A percentile compares a stretch with the other conserved stretches of the same genome.
phyloP scores from a whole-genome alignment of 2,888 invertebrate species.

The Bruchidius siliquastri region DNA sequence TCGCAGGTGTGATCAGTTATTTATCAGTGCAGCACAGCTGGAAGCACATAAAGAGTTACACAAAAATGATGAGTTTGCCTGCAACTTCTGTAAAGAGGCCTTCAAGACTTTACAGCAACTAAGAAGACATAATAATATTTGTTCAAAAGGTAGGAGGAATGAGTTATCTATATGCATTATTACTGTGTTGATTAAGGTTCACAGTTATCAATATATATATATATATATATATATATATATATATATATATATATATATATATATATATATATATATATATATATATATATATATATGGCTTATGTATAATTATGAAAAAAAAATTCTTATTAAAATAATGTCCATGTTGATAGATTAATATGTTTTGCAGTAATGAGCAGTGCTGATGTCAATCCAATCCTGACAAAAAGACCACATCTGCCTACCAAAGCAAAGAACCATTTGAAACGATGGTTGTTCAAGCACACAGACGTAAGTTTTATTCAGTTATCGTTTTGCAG shows the following conservation, averaged over 20 bases:
- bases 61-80: slow-evolving; percentile 26
- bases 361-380: slow-evolving; percentile 6
- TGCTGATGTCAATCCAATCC: slow-evolving; percentile 15
- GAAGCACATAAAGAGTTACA: slow-evolving; percentile 23
- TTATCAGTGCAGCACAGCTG: slow-evolving; percentile 20
- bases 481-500: not conserved
- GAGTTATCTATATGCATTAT: no score
- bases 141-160: slow-evolving; percentile 25
- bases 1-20: slow-evolving; percentile 21
- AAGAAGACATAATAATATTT: slow-evolving; percentile 30
- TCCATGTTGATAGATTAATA: not conserved
- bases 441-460: slow-evolving; percentile 34
- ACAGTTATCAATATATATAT: no score
- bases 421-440: slow-evolving; percentile 36
- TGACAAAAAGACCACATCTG: slow-evolving; percentile 32
- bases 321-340: no score
- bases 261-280: no score
- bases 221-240: no score
- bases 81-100: slow-evolving; percentile 30
- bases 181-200: no score
- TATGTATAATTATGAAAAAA: no score
- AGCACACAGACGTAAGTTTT: slow-evolving; percentile 33
- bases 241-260: no score
- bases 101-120: slow-evolving; percentile 30
- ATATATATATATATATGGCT: no score